Evolutionary conservation across 1,140 invertebrate genomes (phyloP).

Genomic region (Pissodes strobi): DNA sequence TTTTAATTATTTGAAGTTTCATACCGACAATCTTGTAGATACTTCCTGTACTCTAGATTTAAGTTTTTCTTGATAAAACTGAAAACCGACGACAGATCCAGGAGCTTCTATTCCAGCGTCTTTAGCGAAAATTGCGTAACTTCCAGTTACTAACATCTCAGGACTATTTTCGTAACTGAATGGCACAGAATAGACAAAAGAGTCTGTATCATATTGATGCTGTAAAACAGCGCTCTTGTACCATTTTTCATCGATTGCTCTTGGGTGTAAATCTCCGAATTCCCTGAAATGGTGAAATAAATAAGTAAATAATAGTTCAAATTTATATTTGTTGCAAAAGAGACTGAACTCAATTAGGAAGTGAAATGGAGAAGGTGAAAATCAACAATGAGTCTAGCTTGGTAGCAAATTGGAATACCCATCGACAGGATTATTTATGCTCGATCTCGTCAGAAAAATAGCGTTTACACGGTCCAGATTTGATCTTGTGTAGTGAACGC

Average conservation of each 20-base stretch:
- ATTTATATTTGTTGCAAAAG: too few relatives aligned
- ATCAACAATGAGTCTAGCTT: too few relatives aligned
- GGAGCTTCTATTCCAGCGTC: conserved; percentile 78
- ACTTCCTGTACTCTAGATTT: conserved; percentile 71
- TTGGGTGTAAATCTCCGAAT: conserved; percentile 77
- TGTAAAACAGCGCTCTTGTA: conserved; percentile 90
- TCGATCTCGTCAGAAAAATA: too few relatives aligned
- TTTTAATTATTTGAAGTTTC: conserved; percentile 10
- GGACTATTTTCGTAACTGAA: conserved; percentile 65
- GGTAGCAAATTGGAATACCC: too few relatives aligned
- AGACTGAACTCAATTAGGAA: too few relatives aligned
- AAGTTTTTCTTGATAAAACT: conserved; percentile 72
- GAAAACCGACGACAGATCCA: conserved; percentile 85
- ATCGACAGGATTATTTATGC: too few relatives aligned
- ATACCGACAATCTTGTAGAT: conserved; percentile 56
- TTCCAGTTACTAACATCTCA: conserved; percentile 71
- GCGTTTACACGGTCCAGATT: too few relatives aligned
- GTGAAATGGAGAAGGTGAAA: too few relatives aligned
- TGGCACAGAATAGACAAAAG: conserved; percentile 79
- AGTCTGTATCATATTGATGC: conserved; percentile 73
- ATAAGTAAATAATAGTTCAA: too few relatives aligned
- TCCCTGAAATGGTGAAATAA: conserved; percentile 67
- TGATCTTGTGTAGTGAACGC: too few relatives aligned
- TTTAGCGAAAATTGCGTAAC: conserved; percentile 82
- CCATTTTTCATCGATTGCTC: conserved; percentile 88